Evolutionary conservation across 2,113 vertebrate species (phyloP).

Genomic region (Euleptes europaea): DNA sequence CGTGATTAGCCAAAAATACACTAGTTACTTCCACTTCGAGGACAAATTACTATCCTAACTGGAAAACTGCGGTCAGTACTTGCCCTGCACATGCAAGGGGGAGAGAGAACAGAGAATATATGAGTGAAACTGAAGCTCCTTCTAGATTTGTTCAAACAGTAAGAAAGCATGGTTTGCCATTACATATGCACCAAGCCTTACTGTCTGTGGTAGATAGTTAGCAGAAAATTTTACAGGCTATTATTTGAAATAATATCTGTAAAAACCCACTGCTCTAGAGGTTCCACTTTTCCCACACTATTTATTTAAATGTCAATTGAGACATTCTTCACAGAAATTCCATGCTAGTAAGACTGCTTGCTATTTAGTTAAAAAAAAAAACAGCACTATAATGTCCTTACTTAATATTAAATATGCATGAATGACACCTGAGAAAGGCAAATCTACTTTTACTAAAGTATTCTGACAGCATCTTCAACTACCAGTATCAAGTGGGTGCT

Average conservation of each 20-base stretch:
- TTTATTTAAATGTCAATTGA: background rate
- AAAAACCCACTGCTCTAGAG: slow-evolving; percentile 19
- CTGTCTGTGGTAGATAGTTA: background rate
- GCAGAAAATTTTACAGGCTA: slow-evolving; percentile 14
- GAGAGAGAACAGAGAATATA: too few relatives aligned
- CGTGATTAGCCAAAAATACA: too few relatives aligned
- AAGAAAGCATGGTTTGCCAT: too few relatives aligned
- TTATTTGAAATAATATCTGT: slow-evolving; percentile 26
- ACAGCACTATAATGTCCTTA: background rate
- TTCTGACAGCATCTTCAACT: background rate
- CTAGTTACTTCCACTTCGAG: too few relatives aligned
- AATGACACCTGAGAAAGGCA: background rate
- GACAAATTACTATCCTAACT: too few relatives aligned
- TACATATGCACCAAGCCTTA: too few relatives aligned
- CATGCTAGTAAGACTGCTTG: background rate
- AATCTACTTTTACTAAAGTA: background rate
- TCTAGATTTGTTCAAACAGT: too few relatives aligned
- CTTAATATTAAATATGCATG: background rate
- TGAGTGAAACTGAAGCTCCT: too few relatives aligned
- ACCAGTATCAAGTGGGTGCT: background rate
- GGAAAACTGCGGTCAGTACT: too few relatives aligned
- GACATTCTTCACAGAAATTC: background rate
- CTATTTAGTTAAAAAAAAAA: background rate
- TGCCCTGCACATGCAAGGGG: too few relatives aligned
- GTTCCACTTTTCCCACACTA: background rate